phyloP scores from a whole-genome alignment of 2,888 invertebrate species.

The Aporophyla lueneburgensis region DNA sequence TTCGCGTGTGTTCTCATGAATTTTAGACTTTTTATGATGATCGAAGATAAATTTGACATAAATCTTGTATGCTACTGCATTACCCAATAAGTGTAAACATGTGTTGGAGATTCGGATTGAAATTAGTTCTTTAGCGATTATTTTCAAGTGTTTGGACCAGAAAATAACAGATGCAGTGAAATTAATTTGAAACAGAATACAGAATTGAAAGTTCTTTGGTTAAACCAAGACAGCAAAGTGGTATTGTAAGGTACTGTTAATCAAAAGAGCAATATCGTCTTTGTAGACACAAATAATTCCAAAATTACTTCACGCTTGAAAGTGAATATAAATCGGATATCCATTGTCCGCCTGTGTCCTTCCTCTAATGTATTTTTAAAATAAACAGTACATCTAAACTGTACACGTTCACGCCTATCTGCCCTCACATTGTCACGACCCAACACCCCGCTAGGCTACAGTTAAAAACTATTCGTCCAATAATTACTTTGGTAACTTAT shows the following conservation, averaged over 20 bases:
- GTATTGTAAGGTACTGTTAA: slow-evolving; percentile 12
- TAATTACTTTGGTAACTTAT: slow-evolving; percentile 88
- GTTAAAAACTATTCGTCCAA: slow-evolving; percentile 83
- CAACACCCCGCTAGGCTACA: slow-evolving; percentile 85
- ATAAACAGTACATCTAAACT: slow-evolving; percentile 69
- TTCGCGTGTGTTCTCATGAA: slow-evolving; percentile 77
- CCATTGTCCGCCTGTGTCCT: slow-evolving; percentile 65
- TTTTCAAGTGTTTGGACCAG: slow-evolving; percentile 28
- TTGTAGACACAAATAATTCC: slow-evolving; percentile 58
- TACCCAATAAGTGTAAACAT: slow-evolving; percentile 61
- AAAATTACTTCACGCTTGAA: slow-evolving; percentile 60
- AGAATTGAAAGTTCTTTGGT: slow-evolving; percentile 1
- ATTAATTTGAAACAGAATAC: slow-evolving; percentile 9
- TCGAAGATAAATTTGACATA: slow-evolving; percentile 67
- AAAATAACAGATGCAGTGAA: neutral
- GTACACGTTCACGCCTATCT: slow-evolving; percentile 78
- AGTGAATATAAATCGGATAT: slow-evolving; percentile 67
- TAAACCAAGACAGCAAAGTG: slow-evolving; percentile 14
- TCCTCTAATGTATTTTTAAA: slow-evolving; percentile 66
- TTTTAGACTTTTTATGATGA: slow-evolving; percentile 67
- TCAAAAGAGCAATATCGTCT: slow-evolving; percentile 31
- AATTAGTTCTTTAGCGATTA: slow-evolving; percentile 23
- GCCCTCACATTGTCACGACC: slow-evolving; percentile 72
- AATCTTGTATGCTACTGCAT: slow-evolving; percentile 76
- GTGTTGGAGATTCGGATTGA: slow-evolving; percentile 45